These are phyloP conservation scores for Nerophis lumbriciformis DNA, from an alignment of 2,113 vertebrate genomes.

Conservation along the genomic window DNA sequence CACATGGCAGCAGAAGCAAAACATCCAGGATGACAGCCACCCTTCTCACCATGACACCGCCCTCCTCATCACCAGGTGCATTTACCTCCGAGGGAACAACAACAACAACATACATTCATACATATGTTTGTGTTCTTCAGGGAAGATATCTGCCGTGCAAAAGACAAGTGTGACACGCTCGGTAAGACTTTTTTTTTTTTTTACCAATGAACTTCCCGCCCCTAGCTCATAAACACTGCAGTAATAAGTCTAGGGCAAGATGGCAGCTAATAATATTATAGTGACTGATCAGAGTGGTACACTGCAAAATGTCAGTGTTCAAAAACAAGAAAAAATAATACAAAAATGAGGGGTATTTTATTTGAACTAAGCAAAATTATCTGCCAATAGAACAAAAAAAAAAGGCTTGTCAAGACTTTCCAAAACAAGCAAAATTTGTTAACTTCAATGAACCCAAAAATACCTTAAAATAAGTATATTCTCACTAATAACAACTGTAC, in stretches of 20 bases:
- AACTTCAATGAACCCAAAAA: too few relatives aligned
- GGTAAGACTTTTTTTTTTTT: constrained; percentile 74
- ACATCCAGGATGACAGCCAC: constrained; percentile 83
- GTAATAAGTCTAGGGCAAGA: constrained; percentile 50
- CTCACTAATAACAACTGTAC: too few relatives aligned
- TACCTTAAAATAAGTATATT: too few relatives aligned
- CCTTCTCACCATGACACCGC: constrained; percentile 93
- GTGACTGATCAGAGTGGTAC: constrained; percentile 51
- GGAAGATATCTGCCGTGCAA: constrained; percentile 95
- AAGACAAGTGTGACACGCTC: constrained; percentile 94
- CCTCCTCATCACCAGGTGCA: constrained; percentile 92
- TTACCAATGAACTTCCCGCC: constrained; percentile 33
- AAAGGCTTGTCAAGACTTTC: too few relatives aligned
- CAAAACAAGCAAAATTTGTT: too few relatives aligned
- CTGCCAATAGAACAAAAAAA: too few relatives aligned
- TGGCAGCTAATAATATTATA: constrained; percentile 52
- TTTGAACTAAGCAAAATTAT: too few relatives aligned
- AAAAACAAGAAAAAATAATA: too few relatives aligned
- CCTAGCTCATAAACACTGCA: constrained; percentile 28
- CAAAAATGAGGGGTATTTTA: too few relatives aligned
- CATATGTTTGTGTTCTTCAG: constrained; percentile 62
- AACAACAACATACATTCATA: not conserved
- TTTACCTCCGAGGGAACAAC: not conserved
- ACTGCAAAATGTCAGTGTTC: not conserved
- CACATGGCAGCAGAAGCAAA: constrained; percentile 90